These are phyloP conservation scores for Ernsta delagoae DNA, from an alignment of 2,888 invertebrate genomes.

Conservation along the genomic window DNA sequence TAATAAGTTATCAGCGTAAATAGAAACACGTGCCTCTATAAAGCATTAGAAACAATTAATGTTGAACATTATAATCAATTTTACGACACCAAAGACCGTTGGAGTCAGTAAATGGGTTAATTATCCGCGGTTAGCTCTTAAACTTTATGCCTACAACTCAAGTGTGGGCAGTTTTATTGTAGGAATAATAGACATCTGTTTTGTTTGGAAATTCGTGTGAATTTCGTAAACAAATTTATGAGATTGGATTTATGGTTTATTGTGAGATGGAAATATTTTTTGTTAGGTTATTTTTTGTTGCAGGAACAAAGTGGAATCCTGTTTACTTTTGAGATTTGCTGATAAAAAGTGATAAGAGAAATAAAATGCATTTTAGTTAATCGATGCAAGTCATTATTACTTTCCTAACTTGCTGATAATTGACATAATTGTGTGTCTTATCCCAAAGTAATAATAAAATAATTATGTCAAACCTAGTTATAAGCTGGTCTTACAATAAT, in stretches of 20 bases:
- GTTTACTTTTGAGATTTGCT: too few species aligned
- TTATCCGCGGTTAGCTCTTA: constrained; percentile 25
- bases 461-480: too few species aligned
- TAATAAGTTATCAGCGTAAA: constrained; percentile 8
- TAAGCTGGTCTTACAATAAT: too few species aligned
- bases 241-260: neutral
- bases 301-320: too few species aligned
- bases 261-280: too few species aligned
- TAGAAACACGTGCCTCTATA: constrained; percentile 25
- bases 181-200: constrained; percentile 22
- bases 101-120: constrained; percentile 34
- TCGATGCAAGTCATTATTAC: too few species aligned
- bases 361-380: too few species aligned
- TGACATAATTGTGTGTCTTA: too few species aligned
- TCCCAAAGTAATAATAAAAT: too few species aligned
- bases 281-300: too few species aligned
- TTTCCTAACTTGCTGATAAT: too few species aligned
- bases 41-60: constrained; percentile 30
- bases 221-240: constrained; percentile 13
- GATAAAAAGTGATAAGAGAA: too few species aligned
- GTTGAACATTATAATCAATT: constrained; percentile 36
- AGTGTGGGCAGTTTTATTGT: constrained; percentile 27
- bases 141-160: constrained; percentile 9
- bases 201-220: constrained; percentile 3
- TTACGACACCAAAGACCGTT: constrained; percentile 25